phyloP scores from a whole-genome alignment of 2,113 vertebrate species.

The Perca fluviatilis region DNA sequence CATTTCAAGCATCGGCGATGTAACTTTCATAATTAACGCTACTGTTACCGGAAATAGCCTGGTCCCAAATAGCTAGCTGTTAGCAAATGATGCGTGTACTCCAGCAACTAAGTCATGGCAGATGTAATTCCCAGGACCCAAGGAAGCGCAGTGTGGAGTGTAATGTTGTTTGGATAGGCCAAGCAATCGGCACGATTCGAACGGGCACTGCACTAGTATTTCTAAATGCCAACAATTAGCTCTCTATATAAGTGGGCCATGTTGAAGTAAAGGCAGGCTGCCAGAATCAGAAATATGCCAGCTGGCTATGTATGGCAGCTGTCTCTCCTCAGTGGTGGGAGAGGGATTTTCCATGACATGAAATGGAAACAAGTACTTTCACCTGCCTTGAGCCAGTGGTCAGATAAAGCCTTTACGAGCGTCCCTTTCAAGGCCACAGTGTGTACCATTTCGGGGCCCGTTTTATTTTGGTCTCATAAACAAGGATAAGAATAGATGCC shows the following conservation, averaged over 20 bases:
- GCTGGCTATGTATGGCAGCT: slow-evolving; percentile 35
- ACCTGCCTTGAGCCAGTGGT: slow-evolving; percentile 50
- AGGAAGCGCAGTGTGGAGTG: too few species aligned
- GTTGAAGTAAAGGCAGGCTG: neutral
- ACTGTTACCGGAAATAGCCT: too few species aligned
- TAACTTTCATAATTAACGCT: too few species aligned
- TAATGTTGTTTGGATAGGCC: too few species aligned
- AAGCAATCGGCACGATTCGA: too few species aligned
- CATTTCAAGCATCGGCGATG: too few species aligned
- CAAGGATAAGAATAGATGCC: slow-evolving; percentile 68
- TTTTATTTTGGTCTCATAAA: slow-evolving; percentile 71
- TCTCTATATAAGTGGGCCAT: neutral
- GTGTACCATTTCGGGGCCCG: slow-evolving; percentile 24
- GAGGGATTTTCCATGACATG: slow-evolving; percentile 66
- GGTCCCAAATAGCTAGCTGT: too few species aligned
- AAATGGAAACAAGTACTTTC: slow-evolving; percentile 57
- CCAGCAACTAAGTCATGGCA: too few species aligned
- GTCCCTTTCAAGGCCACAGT: slow-evolving; percentile 48
- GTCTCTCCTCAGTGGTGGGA: neutral
- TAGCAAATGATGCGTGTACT: too few species aligned
- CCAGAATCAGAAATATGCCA: slow-evolving; percentile 15
- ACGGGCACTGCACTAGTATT: neutral
- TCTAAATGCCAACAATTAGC: neutral
- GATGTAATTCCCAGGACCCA: too few species aligned
- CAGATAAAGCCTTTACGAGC: slow-evolving; percentile 61